Evolutionary conservation across 2,113 vertebrate species (phyloP).

Genomic region (Arothron firmamentum): DNA sequence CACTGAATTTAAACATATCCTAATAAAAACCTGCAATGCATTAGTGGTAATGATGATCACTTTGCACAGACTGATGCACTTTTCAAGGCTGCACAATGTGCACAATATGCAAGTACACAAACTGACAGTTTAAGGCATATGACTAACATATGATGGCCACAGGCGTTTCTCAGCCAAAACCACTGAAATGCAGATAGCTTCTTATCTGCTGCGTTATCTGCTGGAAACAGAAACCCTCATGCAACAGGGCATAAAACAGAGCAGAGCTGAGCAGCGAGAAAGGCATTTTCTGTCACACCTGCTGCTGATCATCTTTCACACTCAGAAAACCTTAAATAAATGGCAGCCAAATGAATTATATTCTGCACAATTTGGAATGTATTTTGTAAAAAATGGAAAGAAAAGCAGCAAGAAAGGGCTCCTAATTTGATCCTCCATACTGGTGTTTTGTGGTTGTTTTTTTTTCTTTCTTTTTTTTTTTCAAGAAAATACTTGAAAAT

Average conservation of each 20-base stretch:
- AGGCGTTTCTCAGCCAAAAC: slow-evolving; percentile 18
- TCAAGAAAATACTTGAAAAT: slow-evolving; percentile 1
- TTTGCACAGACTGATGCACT: not conserved
- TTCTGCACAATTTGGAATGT: slow-evolving; percentile 54
- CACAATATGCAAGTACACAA: slow-evolving; percentile 1
- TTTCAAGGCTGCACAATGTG: not conserved
- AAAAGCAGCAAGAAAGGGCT: slow-evolving; percentile 8
- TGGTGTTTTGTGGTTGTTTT: not conserved
- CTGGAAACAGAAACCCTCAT: slow-evolving; percentile 29
- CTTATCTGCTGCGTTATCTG: slow-evolving; percentile 37
- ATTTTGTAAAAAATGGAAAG: slow-evolving; percentile 6
- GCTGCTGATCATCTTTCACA: slow-evolving; percentile 22
- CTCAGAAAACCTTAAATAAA: not conserved
- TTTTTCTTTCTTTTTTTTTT: not conserved
- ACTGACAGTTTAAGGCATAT: slow-evolving; percentile 11
- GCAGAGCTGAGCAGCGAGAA: slow-evolving; percentile 16
- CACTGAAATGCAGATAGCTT: slow-evolving; percentile 30
- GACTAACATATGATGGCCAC: slow-evolving; percentile 1
- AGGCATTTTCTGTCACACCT: slow-evolving; percentile 26
- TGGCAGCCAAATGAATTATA: slow-evolving; percentile 4
- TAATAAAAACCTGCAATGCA: not conserved
- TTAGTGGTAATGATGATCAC: not conserved
- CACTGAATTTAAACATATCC: slow-evolving; percentile 1
- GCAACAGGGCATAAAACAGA: slow-evolving; percentile 19
- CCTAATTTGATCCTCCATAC: not conserved